These are phyloP conservation scores for Styela clava DNA, from an alignment of 23 tunicate genomes.

Conservation along the genomic window DNA sequence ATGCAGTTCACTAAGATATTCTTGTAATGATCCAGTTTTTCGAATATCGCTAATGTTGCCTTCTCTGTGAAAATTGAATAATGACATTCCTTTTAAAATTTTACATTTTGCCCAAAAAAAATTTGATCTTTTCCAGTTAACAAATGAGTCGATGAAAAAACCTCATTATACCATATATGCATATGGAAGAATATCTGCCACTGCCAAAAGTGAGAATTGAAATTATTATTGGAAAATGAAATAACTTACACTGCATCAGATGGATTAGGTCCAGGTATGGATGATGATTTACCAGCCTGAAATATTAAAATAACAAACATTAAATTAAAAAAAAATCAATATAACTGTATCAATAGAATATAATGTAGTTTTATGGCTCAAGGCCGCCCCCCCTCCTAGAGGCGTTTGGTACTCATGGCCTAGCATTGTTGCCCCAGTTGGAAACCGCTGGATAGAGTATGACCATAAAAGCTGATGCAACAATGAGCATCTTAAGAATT, in stretches of 20 bases:
- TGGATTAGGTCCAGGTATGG: slow-evolving; percentile 66
- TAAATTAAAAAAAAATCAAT: background rate
- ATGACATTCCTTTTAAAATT: background rate
- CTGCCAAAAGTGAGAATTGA: too few species aligned
- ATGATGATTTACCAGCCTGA: slow-evolving; percentile 34
- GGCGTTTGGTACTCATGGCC: too few species aligned
- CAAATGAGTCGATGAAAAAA: background rate
- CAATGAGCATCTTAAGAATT: too few species aligned
- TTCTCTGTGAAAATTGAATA: slow-evolving; percentile 31
- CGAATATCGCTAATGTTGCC: slow-evolving; percentile 71
- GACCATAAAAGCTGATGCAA: too few species aligned
- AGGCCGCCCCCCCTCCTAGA: too few species aligned
- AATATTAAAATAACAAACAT: background rate
- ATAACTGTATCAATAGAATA: background rate
- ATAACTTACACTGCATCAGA: slow-evolving; percentile 67
- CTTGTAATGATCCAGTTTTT: slow-evolving; percentile 67
- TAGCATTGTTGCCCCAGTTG: too few species aligned
- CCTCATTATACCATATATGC: background rate
- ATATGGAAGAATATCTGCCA: too few species aligned
- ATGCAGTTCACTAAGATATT: slow-evolving; percentile 62
- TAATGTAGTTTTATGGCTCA: too few species aligned
- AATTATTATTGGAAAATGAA: too few species aligned
- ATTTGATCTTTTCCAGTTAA: background rate
- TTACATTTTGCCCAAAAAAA: background rate
- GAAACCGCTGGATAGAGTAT: too few species aligned